phyloP scores from a whole-genome alignment of 2,113 vertebrate genomes.

The Plecturocebus donacophilus region DNA sequence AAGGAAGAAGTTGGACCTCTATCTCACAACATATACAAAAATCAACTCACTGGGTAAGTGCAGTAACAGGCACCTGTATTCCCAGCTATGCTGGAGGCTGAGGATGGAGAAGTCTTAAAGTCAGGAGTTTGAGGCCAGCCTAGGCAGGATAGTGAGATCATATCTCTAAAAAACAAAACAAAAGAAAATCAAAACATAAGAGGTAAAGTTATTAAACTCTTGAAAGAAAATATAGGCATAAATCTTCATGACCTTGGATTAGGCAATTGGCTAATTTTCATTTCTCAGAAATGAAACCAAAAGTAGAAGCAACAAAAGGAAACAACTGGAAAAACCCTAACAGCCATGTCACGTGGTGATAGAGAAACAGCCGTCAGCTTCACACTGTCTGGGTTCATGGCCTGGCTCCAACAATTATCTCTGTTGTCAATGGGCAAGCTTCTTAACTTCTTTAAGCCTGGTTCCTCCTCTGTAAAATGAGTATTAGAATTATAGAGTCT shows the following conservation, averaged over 20 bases:
- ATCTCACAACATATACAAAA: neutral
- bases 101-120: neutral
- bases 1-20: neutral
- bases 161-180: neutral
- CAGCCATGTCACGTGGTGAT: neutral
- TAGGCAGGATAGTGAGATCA: neutral
- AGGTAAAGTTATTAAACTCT: constrained; percentile 3
- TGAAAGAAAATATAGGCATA: neutral
- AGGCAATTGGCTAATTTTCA: neutral
- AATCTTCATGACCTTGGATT: constrained; percentile 7
- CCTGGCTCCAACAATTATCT: neutral
- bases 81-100: neutral
- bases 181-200: neutral
- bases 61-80: neutral
- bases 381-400: neutral
- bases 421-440: neutral
- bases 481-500: neutral
- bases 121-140: neutral
- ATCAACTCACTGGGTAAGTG: neutral
- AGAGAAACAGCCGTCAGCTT: neutral
- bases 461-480: neutral
- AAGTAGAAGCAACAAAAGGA: constrained; percentile 6
- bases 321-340: neutral
- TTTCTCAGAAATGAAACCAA: neutral
- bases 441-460: neutral